Evolutionary conservation across 2,797 vertebrate species (phyloP).

Genomic region (Hybognathus amarus): DNA sequence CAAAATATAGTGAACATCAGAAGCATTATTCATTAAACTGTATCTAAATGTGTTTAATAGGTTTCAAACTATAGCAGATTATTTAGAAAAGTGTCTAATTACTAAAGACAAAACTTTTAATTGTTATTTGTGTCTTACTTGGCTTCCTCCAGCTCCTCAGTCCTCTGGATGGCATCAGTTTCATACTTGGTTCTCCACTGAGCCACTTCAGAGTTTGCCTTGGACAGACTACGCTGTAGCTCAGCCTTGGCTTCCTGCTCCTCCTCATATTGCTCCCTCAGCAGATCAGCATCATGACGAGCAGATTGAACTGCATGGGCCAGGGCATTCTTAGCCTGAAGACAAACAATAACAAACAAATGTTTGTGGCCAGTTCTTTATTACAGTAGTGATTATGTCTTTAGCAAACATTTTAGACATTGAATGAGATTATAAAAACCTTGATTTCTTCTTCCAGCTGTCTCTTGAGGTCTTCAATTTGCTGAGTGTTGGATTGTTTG

Average conservation of each 20-base stretch:
- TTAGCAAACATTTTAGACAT: neutral
- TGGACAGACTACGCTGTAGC: conserved; percentile 74
- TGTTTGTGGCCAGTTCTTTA: too few relatives aligned
- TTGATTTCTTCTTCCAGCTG: conserved; percentile 88
- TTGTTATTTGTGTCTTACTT: conserved; percentile 62
- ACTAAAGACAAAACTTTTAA: neutral
- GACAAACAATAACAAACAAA: neutral
- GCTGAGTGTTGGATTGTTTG: conserved; percentile 85
- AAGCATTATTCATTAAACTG: neutral
- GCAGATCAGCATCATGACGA: conserved; percentile 81
- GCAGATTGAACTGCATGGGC: conserved; percentile 84
- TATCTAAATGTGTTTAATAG: neutral
- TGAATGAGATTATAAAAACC: conserved; percentile 64
- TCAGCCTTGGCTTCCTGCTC: conserved; percentile 84
- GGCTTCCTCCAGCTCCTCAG: conserved; percentile 77
- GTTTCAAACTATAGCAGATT: neutral
- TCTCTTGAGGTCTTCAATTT: conserved; percentile 86
- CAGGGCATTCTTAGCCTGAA: conserved; percentile 84
- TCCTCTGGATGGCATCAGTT: conserved; percentile 71
- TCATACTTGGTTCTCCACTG: conserved; percentile 80
- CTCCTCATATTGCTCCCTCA: conserved; percentile 85
- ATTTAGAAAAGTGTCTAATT: neutral
- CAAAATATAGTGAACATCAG: neutral
- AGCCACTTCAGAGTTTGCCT: conserved; percentile 78
- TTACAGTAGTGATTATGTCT: too few relatives aligned